These are phyloP conservation scores for Epinephelus awoara DNA, from an alignment of 2,797 vertebrate genomes.

Conservation along the genomic window DNA sequence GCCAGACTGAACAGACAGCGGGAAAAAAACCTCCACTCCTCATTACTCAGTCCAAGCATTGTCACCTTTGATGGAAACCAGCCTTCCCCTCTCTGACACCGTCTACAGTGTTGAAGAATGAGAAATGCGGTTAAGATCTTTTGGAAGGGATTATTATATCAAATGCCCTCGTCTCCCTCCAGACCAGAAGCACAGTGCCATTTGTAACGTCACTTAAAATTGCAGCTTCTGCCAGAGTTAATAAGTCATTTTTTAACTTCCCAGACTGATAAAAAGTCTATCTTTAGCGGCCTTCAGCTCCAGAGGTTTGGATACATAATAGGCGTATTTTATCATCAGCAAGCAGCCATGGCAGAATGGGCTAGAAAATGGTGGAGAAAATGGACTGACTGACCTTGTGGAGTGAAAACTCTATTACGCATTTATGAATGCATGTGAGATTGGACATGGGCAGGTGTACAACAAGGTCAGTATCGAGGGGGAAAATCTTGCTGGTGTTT, in stretches of 20 bases:
- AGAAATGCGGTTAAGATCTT: conserved; percentile 51
- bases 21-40: conserved; percentile 28
- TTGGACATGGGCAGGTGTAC: conserved; percentile 8
- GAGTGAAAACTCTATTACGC: conserved; percentile 44
- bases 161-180: conserved; percentile 45
- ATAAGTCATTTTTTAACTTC: conserved; percentile 60
- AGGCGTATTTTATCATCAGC: conserved; percentile 40
- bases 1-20: conserved; percentile 48
- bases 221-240: conserved; percentile 59
- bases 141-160: conserved; percentile 58
- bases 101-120: conserved; percentile 49
- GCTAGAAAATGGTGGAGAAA: conserved; percentile 26
- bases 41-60: conserved; percentile 60
- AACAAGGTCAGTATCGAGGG: conserved; percentile 25
- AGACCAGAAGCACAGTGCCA: conserved; percentile 46
- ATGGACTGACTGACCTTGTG: conserved; percentile 41
- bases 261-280: conserved; percentile 70
- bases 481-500: conserved; percentile 21
- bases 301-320: conserved; percentile 62
- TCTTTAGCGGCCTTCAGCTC: conserved; percentile 60
- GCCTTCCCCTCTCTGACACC: conserved; percentile 36
- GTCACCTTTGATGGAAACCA: conserved; percentile 65
- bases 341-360: conserved; percentile 24
- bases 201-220: conserved; percentile 68
- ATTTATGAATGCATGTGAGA: conserved; percentile 51